phyloP scores from a whole-genome alignment of 2,113 vertebrate genomes.

The Rousettus leschenaultii region DNA sequence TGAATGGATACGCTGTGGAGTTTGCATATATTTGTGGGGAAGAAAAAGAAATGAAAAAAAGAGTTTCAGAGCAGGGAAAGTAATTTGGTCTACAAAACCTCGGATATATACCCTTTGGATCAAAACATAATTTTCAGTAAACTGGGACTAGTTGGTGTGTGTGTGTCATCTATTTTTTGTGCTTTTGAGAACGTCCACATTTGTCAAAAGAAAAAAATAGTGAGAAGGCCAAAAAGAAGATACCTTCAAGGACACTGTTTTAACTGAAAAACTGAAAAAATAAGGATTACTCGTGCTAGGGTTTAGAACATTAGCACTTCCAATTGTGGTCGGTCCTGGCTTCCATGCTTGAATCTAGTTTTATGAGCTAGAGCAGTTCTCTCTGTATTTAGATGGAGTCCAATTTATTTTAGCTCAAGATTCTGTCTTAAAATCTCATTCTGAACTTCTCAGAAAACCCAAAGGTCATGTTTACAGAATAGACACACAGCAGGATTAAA shows the following conservation, averaged over 20 bases:
- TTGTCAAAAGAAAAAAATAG: neutral
- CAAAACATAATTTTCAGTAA: neutral
- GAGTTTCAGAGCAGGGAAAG: neutral
- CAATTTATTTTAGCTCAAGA: constrained; percentile 5
- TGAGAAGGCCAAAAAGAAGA: neutral
- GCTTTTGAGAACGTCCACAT: neutral
- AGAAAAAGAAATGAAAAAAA: neutral
- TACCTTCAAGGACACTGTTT: neutral
- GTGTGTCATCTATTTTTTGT: neutral
- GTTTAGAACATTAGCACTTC: neutral
- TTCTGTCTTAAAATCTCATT: constrained; percentile 29
- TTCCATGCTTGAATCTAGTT: neutral
- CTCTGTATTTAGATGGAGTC: neutral
- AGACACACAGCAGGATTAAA: neutral
- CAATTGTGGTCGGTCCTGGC: neutral
- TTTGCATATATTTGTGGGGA: neutral
- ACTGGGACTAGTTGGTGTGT: neutral
- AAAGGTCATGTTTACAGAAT: constrained; percentile 19
- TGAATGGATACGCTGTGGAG: neutral
- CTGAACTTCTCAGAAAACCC: neutral
- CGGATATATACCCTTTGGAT: neutral
- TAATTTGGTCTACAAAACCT: neutral
- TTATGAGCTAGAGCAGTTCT: neutral
- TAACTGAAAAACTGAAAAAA: neutral
- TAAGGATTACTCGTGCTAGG: neutral